Percentiles rank a stretch among this genome's conserved stretches.
Evolutionary conservation across 2,797 vertebrate genomes (phyloP).

Genomic region (Premnoplex brunnescens): DNA sequence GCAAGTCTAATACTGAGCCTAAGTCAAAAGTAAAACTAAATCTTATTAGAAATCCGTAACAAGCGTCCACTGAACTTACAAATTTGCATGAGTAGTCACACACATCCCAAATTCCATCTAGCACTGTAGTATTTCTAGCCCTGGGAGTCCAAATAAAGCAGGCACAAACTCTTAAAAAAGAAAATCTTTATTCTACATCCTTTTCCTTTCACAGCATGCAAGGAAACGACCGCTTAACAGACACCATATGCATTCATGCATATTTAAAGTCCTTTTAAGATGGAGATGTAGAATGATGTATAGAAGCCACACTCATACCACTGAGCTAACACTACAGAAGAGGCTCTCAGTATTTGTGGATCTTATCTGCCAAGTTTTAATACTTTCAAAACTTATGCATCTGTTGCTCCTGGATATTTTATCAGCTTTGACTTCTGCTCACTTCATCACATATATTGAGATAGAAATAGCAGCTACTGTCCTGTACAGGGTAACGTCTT

Average conservation of each 20-base stretch:
- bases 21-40: neutral
- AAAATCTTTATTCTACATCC: neutral
- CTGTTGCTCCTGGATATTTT: neutral
- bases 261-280: neutral
- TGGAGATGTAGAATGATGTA: neutral
- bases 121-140: neutral
- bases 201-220: neutral
- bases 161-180: neutral
- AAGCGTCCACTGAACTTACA: neutral
- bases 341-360: neutral
- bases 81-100: neutral
- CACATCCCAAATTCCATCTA: neutral
- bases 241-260: neutral
- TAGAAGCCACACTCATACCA: neutral
- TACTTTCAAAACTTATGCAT: neutral
- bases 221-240: neutral
- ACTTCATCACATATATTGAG: neutral
- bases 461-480: neutral
- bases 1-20: neutral
- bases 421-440: neutral
- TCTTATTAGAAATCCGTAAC: neutral
- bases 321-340: neutral
- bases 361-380: neutral
- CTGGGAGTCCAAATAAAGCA: neutral
- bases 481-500: accelerated